Evolutionary conservation across 2,797 vertebrate genomes (phyloP).

Genomic region (Bovichtus variegatus): DNA sequence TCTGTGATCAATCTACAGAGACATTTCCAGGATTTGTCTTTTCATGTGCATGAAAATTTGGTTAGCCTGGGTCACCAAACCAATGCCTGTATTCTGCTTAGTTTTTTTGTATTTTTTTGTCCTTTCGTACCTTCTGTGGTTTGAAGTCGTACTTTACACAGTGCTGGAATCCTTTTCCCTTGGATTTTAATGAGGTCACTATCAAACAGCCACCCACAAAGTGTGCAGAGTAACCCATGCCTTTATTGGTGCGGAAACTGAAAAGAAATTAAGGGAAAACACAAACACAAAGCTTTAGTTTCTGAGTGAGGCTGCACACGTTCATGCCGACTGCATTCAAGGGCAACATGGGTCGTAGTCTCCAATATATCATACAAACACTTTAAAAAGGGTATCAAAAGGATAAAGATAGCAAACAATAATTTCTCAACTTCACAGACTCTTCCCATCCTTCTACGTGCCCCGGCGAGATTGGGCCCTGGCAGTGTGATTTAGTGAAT

Average conservation of each 20-base stretch:
- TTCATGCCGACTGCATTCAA: slow-evolving; percentile 21
- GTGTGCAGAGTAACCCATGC: slow-evolving; percentile 98
- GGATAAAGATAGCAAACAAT: slow-evolving; percentile 44
- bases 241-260: slow-evolving; percentile 98
- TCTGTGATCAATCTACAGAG: slow-evolving; percentile 22
- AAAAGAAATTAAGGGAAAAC: slow-evolving; percentile 37
- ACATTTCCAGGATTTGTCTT: slow-evolving; percentile 25
- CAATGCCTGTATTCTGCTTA: background rate
- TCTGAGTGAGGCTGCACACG: slow-evolving; percentile 16
- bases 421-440: slow-evolving; percentile 50
- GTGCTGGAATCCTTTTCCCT: slow-evolving; percentile 98
- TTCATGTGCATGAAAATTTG: slow-evolving; percentile 14
- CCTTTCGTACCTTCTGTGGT: slow-evolving; percentile 93
- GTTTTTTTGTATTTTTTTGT: background rate
- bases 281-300: slow-evolving; percentile 34
- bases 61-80: slow-evolving; percentile 6
- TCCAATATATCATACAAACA: slow-evolving; percentile 33
- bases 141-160: slow-evolving; percentile 99
- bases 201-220: slow-evolving; percentile 98
- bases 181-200: slow-evolving; percentile 97
- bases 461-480: slow-evolving; percentile 20
- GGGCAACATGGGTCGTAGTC: slow-evolving; percentile 20
- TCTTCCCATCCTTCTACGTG: slow-evolving; percentile 35
- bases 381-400: slow-evolving; percentile 43
- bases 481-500: slow-evolving; percentile 69